Conservation (phyloP, 1,140 invertebrate genomes). For the Bombus picipes region DNA sequence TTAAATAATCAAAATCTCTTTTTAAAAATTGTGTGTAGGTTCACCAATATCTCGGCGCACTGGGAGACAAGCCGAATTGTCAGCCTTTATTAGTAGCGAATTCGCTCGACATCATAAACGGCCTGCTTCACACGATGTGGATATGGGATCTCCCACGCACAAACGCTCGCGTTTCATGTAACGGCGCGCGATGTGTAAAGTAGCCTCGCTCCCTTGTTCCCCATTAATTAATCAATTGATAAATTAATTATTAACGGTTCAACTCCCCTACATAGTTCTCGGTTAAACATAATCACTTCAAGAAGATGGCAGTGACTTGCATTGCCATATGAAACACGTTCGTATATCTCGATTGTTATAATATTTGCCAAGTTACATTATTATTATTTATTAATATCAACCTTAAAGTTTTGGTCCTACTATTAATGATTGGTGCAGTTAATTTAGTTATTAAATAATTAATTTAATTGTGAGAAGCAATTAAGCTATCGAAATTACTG, state of each 20-base stretch:
- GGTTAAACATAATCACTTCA: constrained; percentile 62
- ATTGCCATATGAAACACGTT: constrained; percentile 62
- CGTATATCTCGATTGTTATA: constrained; percentile 34
- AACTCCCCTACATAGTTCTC: constrained; percentile 63
- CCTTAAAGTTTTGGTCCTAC: not conserved
- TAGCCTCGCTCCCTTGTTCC: constrained; percentile 74
- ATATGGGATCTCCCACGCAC: constrained; percentile 87
- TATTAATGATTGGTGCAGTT: not conserved
- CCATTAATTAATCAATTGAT: constrained; percentile 68
- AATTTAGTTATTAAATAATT: not conserved
- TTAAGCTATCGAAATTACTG: not conserved
- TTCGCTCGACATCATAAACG: constrained; percentile 90
- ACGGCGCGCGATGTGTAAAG: constrained; percentile 82
- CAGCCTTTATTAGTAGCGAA: constrained; percentile 90
- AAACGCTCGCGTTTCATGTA: constrained; percentile 85
- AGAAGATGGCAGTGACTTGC: constrained; percentile 46
- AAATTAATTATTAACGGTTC: constrained; percentile 68
- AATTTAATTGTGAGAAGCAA: not conserved
- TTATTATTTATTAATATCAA: not conserved
- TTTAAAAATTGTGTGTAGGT: constrained; percentile 60
- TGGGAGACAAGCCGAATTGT: constrained; percentile 85
- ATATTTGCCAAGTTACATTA: not conserved
- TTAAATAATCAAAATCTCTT: constrained; percentile 20
- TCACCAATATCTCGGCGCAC: constrained; percentile 78
- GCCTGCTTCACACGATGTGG: constrained; percentile 86